A percentile compares a stretch with the other conserved stretches of the same genome.
These are phyloP conservation scores for Drosophila parvula DNA, from an alignment of 1,140 invertebrate genomes.

Conservation along the genomic window DNA sequence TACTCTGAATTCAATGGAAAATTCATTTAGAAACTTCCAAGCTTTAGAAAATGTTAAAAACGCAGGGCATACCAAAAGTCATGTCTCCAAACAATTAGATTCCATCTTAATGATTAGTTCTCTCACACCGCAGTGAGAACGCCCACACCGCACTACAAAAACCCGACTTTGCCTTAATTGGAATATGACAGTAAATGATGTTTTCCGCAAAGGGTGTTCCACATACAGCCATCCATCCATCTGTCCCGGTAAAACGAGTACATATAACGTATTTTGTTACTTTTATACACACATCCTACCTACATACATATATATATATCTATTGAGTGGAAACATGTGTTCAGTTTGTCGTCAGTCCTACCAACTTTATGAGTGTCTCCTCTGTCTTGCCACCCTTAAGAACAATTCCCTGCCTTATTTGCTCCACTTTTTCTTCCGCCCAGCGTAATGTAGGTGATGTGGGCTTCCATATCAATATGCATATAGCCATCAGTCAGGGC, in stretches of 20 bases:
- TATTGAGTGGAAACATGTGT: constrained; percentile 50
- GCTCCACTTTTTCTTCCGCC: constrained; percentile 54
- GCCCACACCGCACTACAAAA: constrained; percentile 55
- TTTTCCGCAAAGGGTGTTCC: constrained; percentile 74
- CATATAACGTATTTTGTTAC: constrained; percentile 22
- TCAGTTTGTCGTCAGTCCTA: constrained; percentile 38
- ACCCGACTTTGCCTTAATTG: constrained; percentile 74
- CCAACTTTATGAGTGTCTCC: constrained; percentile 39
- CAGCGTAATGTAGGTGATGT: constrained; percentile 57
- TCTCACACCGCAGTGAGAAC: constrained; percentile 37
- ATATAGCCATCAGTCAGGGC: constrained; percentile 65
- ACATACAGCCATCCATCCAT: constrained; percentile 15
- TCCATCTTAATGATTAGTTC: constrained; percentile 30
- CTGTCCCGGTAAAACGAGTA: constrained; percentile 8
- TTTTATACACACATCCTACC: constrained; percentile 15
- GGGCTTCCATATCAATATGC: constrained; percentile 70
- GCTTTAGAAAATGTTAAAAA: background rate
- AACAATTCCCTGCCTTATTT: constrained; percentile 52
- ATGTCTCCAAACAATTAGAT: constrained; percentile 9
- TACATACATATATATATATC: no score
- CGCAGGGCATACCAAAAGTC: constrained; percentile 9
- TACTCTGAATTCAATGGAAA: no score
- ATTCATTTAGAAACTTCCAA: no score
- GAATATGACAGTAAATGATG: constrained; percentile 63
- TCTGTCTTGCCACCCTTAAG: constrained; percentile 3